Evolutionary conservation across 2,888 invertebrate species (phyloP), one percentile per base, ranked within the genome.

Genomic region (Timandra comae): DNA sequence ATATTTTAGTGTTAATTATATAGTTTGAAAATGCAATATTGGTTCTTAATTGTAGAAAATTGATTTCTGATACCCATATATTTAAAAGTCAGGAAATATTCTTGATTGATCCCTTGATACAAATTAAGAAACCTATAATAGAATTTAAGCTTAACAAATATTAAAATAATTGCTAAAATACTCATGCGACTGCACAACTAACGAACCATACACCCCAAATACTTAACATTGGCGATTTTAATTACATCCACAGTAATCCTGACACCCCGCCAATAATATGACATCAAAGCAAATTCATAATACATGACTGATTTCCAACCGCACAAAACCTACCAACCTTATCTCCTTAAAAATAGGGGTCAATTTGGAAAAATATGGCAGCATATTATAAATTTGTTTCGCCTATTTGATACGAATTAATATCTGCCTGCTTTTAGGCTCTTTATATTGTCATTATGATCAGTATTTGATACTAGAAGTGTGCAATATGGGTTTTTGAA

Each of bases 401-500:
- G 21, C 32, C 25, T 34, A 56, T 56, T 16, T 46, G 60, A 64
- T 59, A 63, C 62, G 63, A 73, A 75, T 78, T 77, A 78, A 77
- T 79, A 77, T 68, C 61, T 62, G 64, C 54, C 67, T 63, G 69
- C 64, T 75, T 69, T 66, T 56, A 53, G 62, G 50, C 56, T 56
- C 63, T 61, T 59, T 55, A 56, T 54, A 46, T 41, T 38, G 50
- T 56, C 50, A 26, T 52, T 52, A 56, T 66, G 69, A 63, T 61
- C 61, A 64, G 57, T 56, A 67, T 72, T 73, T 70, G 75, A 79
- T 74, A 74, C 77, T 68, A 53, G 51, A 69, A 77, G 74, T 72
- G 79, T 74, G 70, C 59, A 50, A 61, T 66, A 65, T 64, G 53
- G 56, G 49, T 53, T 53, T 53, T 46, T 38, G 30, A 38, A 46